A percentile compares a stretch with the other conserved stretches of the same genome.
Conservation (phyloP, 2,888 invertebrate species). For the Adelognathus sp. region DNA sequence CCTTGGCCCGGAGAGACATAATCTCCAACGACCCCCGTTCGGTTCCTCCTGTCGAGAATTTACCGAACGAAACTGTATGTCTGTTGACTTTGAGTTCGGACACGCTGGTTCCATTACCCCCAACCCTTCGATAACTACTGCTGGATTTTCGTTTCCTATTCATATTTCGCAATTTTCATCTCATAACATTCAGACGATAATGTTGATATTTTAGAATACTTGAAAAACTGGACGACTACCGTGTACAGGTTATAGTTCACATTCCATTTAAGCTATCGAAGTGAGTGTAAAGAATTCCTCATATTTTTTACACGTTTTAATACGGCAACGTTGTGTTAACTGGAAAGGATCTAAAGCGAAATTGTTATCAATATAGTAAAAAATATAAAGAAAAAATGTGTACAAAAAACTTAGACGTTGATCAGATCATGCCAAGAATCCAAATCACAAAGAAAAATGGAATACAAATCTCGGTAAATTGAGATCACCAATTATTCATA, state of each 20-base stretch:
- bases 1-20: not conserved
- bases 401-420: too few species aligned
- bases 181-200: not conserved
- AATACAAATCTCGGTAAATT: too few species aligned
- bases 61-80: not conserved
- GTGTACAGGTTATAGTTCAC: too few species aligned
- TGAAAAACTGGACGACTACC: not conserved
- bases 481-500: too few species aligned
- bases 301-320: too few species aligned
- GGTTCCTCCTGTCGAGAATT: slow-evolving; percentile 9
- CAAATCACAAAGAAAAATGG: too few species aligned
- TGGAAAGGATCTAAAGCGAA: too few species aligned
- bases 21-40: not conserved
- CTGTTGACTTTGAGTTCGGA: not conserved
- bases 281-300: too few species aligned
- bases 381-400: too few species aligned
- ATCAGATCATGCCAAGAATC: too few species aligned
- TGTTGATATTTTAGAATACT: not conserved
- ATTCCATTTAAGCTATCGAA: too few species aligned
- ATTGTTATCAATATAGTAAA: not conserved
- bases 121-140: not conserved
- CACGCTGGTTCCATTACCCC: slow-evolving; percentile 10
- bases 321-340: too few species aligned
- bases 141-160: not conserved
- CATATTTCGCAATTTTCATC: not conserved